These are phyloP conservation scores for Sylvilagus floridanus DNA, from an alignment of 2,797 vertebrate species.

Conservation along the genomic window DNA sequence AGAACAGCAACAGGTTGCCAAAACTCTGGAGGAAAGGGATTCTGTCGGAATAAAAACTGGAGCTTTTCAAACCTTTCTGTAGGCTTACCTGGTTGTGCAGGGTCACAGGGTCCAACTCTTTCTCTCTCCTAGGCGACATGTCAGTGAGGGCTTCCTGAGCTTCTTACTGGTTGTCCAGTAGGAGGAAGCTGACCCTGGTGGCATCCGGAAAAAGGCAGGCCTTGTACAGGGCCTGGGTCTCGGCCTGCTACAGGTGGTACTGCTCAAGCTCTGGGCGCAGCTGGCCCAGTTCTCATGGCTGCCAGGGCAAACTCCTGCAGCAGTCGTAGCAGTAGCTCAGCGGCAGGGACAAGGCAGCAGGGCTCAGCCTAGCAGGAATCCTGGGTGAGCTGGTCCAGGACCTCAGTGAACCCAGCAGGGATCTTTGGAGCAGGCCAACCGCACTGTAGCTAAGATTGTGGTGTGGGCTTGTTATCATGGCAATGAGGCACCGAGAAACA, in stretches of 20 bases:
- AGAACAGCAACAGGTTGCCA: slow-evolving; percentile 95
- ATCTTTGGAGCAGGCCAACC: slow-evolving; percentile 86
- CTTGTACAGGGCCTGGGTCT: slow-evolving; percentile 95
- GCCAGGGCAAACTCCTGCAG: slow-evolving; percentile 95
- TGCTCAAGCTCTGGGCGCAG: slow-evolving; percentile 94
- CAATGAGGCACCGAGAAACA: neutral
- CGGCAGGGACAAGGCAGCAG: slow-evolving; percentile 95
- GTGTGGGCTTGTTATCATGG: neutral
- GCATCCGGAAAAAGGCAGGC: slow-evolving; percentile 93
- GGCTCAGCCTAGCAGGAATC: slow-evolving; percentile 92
- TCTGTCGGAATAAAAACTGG: slow-evolving; percentile 96
- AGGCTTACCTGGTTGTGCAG: slow-evolving; percentile 97
- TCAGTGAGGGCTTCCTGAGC: slow-evolving; percentile 94
- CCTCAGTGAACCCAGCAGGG: slow-evolving; percentile 94
- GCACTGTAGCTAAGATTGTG: neutral
- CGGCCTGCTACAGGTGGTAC: slow-evolving; percentile 94
- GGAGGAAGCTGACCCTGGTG: slow-evolving; percentile 90
- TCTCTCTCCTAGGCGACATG: slow-evolving; percentile 95
- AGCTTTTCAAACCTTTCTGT: slow-evolving; percentile 97
- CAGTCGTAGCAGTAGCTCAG: slow-evolving; percentile 96
- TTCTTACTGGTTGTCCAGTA: slow-evolving; percentile 92
- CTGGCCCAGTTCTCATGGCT: slow-evolving; percentile 94
- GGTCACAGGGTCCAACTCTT: slow-evolving; percentile 96
- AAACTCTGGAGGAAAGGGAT: slow-evolving; percentile 95
- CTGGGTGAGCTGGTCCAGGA: slow-evolving; percentile 94